Base-by-base conservation (phyloP, 2,797 vertebrate species). In the Esox lucius region DNA sequence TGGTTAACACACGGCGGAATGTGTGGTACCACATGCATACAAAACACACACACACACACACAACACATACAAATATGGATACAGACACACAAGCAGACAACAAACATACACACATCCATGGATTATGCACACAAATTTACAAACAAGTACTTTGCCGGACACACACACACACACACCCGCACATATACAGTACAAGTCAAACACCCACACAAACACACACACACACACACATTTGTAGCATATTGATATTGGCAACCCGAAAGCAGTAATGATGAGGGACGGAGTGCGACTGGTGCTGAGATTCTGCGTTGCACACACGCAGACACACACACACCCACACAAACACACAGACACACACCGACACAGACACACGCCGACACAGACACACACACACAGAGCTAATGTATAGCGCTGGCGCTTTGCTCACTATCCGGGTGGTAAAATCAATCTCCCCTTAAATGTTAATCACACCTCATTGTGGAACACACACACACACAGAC, bases 221-320 rank as follows among this genome's bases (percentile, higher is more conserved):
- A 33, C 74, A 16, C 61, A 48, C 61, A 75, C 62, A 28, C 31
- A 51, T 51, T 39, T 73, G 77, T 65, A 12, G 28, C 56, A n/a
- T 81, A 76, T 78, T 78, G 80, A 82, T 79, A 75, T 74, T 83
- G 81, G 78, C 81, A 66, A 73, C n/a, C 16, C 4, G 59, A 69
- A 66, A 59, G 48, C 19, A 16, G 69, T 66, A 56, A 69, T 22
- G 46, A 65, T 66, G 72, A 79, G n/a, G 53, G 74, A 75, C 75
- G 74, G 81, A 77, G 62, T 15, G 51, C 33, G 68, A 22, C 68
- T 64, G 39, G 31, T 64, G 53, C 49, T 61, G 72, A 61, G 51
- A 61, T 65, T 69, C 68, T 33, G 69, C 5, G 51, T 53, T 70
- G 74, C 39, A 9, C 39, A 42, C 39, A 42, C 39, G 66, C 59